Percentiles rank a stretch among this genome's conserved stretches.
Evolutionary conservation across 2,113 vertebrate species (phyloP).

Genomic region (Podarcis cretensis): DNA sequence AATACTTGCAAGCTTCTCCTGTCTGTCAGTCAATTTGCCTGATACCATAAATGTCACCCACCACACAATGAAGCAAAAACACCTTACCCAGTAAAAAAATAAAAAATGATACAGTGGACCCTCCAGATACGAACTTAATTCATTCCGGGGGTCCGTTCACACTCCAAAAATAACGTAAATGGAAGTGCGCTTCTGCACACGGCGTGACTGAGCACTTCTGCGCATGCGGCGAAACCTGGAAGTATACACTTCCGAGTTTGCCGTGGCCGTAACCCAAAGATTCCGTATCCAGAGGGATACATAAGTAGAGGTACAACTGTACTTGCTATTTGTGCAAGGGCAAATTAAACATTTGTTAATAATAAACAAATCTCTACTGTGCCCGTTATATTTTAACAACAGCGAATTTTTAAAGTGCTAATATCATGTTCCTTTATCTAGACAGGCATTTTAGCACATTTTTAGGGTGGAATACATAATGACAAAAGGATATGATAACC

Average conservation of each 20-base stretch:
- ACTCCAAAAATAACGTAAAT: no score
- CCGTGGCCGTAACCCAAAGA: no score
- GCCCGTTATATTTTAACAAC: neutral
- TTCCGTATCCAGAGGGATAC: no score
- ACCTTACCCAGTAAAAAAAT: neutral
- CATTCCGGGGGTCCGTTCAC: no score
- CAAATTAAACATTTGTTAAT: neutral
- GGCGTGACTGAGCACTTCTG: no score
- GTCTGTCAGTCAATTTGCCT: neutral
- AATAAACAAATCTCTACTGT: neutral
- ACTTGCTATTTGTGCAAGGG: neutral
- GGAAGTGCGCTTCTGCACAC: no score
- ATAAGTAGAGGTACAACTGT: no score
- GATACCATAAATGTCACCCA: neutral
- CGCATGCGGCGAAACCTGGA: no score
- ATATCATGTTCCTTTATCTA: neutral
- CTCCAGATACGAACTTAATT: no score
- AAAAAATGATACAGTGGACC: no score
- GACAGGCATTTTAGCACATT: neutral
- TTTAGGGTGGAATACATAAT: constrained; percentile 1
- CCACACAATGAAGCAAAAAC: neutral
- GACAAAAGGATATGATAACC: neutral
- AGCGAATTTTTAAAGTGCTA: neutral
- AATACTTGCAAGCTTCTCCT: neutral
- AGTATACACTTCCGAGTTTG: no score